Percentiles rank a stretch among this genome's conserved stretches.
Evolutionary conservation across 2,888 invertebrate species (phyloP).

Genomic region (Elegia similella): DNA sequence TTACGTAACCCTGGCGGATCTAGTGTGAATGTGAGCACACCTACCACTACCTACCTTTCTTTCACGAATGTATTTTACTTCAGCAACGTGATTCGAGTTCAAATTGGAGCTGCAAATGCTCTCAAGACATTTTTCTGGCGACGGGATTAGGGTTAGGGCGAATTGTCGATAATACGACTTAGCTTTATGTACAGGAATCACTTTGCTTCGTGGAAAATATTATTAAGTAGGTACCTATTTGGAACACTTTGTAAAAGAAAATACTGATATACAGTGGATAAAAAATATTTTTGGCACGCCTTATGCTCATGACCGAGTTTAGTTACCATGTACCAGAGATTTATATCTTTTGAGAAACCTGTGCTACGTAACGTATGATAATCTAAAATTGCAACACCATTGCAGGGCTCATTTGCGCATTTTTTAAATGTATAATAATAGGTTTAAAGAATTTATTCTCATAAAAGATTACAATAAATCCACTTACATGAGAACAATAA

Average conservation of each 20-base stretch:
- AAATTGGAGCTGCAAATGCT: slow-evolving; percentile 33
- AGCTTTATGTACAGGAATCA: slow-evolving; percentile 16
- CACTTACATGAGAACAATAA: no score
- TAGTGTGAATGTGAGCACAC: slow-evolving; percentile 17
- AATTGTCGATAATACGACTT: slow-evolving; percentile 25
- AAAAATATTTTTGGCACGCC: no score
- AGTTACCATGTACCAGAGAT: no score
- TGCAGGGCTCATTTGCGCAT: no score
- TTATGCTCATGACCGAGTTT: no score
- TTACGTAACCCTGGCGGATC: slow-evolving; percentile 12
- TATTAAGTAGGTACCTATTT: not conserved
- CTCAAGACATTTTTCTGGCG: slow-evolving; percentile 30
- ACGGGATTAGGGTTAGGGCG: slow-evolving; percentile 23
- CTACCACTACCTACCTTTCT: slow-evolving; percentile 30
- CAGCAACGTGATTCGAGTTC: slow-evolving; percentile 47
- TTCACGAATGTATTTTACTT: slow-evolving; percentile 48
- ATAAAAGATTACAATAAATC: no score
- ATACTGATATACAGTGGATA: not conserved
- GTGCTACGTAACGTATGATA: no score
- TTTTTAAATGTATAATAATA: no score
- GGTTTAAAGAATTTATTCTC: no score
- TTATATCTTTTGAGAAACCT: no score
- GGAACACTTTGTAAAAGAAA: not conserved
- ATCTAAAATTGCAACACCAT: no score
- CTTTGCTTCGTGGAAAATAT: not conserved